Conservation (phyloP, 2,888 invertebrate species). For the Pollenia griseotomentosa region DNA sequence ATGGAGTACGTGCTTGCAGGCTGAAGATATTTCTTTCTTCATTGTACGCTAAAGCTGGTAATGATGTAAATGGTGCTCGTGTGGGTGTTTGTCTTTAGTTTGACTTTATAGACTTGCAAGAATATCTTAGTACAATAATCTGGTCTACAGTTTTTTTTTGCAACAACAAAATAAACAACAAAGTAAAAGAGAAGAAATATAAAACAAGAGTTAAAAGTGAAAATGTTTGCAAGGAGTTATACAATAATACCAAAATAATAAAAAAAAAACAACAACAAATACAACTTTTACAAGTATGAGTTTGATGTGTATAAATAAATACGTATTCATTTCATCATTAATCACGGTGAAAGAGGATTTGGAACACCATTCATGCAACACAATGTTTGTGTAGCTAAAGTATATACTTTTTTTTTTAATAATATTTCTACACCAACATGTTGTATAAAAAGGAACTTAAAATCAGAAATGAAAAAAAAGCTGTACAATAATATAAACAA, state of each 20-base stretch:
- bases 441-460: background rate
- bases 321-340: conserved; percentile 72
- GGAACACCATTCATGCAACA: conserved; percentile 66
- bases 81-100: conserved; percentile 67
- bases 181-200: conserved; percentile 4
- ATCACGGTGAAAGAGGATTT: conserved; percentile 71
- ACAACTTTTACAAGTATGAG: background rate
- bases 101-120: conserved; percentile 48
- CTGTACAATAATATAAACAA: background rate
- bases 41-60: background rate
- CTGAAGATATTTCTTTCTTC: conserved; percentile 20
- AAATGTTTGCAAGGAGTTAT: conserved; percentile 65
- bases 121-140: conserved; percentile 50
- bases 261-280: background rate
- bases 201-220: conserved; percentile 67
- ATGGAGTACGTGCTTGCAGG: conserved; percentile 62
- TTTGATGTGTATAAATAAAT: conserved; percentile 26
- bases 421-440: background rate
- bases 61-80: conserved; percentile 26
- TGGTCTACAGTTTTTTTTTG: conserved; percentile 8
- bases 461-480: background rate
- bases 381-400: conserved; percentile 8
- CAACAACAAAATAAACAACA: conserved; percentile 1
- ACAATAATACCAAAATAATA: conserved; percentile 40
- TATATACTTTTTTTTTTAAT: background rate